Evolutionary conservation across 1,140 invertebrate genomes (phyloP).

Genomic region (Caenorhabditis latens): DNA sequence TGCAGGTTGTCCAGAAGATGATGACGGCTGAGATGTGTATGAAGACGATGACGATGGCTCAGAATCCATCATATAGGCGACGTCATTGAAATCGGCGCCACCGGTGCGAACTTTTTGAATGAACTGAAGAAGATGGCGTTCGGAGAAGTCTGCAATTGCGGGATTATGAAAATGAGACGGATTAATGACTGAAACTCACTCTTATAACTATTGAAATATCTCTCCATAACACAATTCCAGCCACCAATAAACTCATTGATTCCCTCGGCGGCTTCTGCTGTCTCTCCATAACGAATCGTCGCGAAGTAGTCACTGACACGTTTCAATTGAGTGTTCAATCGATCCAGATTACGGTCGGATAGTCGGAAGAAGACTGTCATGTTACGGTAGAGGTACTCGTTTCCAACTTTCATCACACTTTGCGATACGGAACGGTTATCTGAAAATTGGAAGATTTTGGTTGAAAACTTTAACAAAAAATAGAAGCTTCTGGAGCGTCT

Average conservation of each 20-base stretch:
- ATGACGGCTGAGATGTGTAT: no score
- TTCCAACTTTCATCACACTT: neutral
- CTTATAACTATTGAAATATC: neutral
- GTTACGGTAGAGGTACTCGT: constrained; percentile 10
- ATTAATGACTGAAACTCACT: neutral
- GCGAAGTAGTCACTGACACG: neutral
- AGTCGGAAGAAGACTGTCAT: neutral
- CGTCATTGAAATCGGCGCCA: neutral
- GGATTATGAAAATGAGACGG: no score
- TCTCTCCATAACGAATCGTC: neutral
- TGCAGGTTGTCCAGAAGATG: no score
- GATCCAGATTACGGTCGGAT: neutral
- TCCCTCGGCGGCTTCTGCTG: no score
- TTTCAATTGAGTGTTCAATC: neutral
- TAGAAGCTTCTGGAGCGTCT: neutral
- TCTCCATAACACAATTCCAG: neutral
- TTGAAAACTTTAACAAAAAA: no score
- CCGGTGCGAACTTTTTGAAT: neutral
- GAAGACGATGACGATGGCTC: neutral
- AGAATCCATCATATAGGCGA: neutral
- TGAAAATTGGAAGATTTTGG: neutral
- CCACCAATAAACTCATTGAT: neutral
- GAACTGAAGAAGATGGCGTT: neutral
- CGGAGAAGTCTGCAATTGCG: neutral
- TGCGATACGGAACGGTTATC: neutral